Base-by-base conservation (phyloP, 2,113 vertebrate genomes). In the Gymnocephalus cernua region DNA sequence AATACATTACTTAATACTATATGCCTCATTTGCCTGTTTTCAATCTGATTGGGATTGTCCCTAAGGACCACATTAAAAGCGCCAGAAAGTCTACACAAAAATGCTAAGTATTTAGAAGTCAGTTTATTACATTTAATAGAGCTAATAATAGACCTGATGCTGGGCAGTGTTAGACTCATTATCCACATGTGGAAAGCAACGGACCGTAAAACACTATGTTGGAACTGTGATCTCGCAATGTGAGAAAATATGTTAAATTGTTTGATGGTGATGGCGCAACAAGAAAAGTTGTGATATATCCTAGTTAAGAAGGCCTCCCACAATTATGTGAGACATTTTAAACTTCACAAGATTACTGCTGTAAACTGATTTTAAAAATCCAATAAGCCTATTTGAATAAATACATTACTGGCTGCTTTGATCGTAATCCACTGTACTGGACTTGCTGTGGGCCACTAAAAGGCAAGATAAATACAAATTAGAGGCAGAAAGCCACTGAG, bases 321-420 rank as follows among this genome's bases (percentile, higher is more conserved):
- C 8, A 35, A 12, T 56, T 45, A 45, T 18, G 11, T 19, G n/a
- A 14, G n/a, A 54, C n/a, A 45, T 79, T 38, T 77, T 35, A 14
- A 67, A 66, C 47, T 62, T 79, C 51, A 69, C 62, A 80, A 77
- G 50, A 56, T 47, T n/a, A 47, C 57, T 54, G 68, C 44, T 61
- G 35, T 50, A 62, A 61, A 77, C 48, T 48, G 57, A 65, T 32
- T 25, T 45, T 21, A 58, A 56, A 45, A 45, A 68, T 85, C 51
- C 23, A 80, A 65, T 83, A 77, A 75, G 50, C 66, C 68, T 45
- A 4, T 72, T 79, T 64, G n/a, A 82, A 48, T 85, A 65, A 82
- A 74, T 66, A 25, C 27, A 45, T 21, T 62, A 48, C 83, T 80
- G 21, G 32, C 58, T 67, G 41, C 61, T 63, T 53, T 19, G 38